Evolutionary conservation across 1,140 invertebrate species (phyloP).

Genomic region (Drosophila mayri): DNA sequence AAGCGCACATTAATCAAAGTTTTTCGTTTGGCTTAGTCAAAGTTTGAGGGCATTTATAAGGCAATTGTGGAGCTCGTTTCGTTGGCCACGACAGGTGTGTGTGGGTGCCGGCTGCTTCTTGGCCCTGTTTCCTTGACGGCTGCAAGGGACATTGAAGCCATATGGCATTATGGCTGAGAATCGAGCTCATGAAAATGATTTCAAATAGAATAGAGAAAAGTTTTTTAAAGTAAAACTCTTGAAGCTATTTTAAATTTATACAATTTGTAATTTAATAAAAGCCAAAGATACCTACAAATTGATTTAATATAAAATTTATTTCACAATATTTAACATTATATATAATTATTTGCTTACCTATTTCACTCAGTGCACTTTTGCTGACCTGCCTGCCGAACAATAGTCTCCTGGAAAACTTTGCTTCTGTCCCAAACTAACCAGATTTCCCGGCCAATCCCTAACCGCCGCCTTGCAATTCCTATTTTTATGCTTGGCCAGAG

Average conservation of each 20-base stretch:
- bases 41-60: slow-evolving; percentile 79
- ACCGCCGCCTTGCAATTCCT: neutral
- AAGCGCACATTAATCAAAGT: slow-evolving; percentile 82
- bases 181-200: neutral
- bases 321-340: neutral
- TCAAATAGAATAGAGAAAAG: neutral
- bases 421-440: slow-evolving; percentile 11
- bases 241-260: neutral
- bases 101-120: slow-evolving; percentile 31
- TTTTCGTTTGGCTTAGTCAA: slow-evolving; percentile 66
- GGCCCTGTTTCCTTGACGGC: slow-evolving; percentile 13
- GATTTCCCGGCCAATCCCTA: neutral
- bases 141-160: slow-evolving; percentile 49
- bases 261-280: too few relatives aligned
- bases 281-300: rapidly evolving
- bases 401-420: slow-evolving; percentile 31
- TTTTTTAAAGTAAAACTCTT: neutral
- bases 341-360: neutral
- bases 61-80: slow-evolving; percentile 78
- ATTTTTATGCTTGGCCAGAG: slow-evolving; percentile 3
- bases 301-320: neutral
- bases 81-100: slow-evolving; percentile 64
- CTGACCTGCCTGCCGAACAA: slow-evolving; percentile 23
- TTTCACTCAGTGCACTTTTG: slow-evolving; percentile 17
- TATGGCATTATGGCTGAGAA: slow-evolving; percentile 19